phyloP scores from a whole-genome alignment of 2,888 invertebrate species.

The Pterostichus madidus region DNA sequence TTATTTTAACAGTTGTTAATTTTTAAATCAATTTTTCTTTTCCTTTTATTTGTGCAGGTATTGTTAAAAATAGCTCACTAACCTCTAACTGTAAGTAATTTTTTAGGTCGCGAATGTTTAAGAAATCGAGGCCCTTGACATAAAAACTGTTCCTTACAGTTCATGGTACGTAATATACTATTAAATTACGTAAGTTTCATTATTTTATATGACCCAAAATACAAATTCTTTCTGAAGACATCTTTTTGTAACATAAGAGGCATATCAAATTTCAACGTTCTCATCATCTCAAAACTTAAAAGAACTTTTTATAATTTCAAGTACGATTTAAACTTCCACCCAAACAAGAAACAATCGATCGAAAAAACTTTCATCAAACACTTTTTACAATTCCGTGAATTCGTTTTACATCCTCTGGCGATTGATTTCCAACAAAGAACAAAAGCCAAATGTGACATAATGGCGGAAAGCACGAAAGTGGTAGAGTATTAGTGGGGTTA shows the following conservation, averaged over 20 bases:
- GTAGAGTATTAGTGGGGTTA: conserved; percentile 18
- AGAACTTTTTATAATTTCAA: conserved; percentile 26
- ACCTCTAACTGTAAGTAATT: no score
- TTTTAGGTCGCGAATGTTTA: no score
- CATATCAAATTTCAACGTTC: conserved; percentile 1
- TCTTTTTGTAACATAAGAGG: neutral
- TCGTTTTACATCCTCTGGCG: neutral
- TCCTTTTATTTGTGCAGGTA: no score
- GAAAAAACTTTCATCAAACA: conserved; percentile 15
- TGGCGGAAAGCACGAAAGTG: neutral
- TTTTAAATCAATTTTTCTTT: no score
- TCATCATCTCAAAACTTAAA: conserved; percentile 8
- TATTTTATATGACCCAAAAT: neutral
- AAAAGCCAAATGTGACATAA: conserved; percentile 13
- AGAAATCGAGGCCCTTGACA: no score
- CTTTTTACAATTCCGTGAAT: conserved; percentile 8
- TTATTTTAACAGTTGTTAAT: no score
- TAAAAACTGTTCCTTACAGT: no score
- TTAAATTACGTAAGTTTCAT: neutral
- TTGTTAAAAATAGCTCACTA: no score
- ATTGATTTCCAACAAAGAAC: conserved; percentile 12
- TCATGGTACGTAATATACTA: no score
- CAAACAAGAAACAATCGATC: conserved; percentile 22
- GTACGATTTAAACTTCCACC: conserved; percentile 5
- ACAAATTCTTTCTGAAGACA: neutral